These are phyloP conservation scores for Acleris holmiana DNA, from an alignment of 2,888 invertebrate species.

Conservation along the genomic window DNA sequence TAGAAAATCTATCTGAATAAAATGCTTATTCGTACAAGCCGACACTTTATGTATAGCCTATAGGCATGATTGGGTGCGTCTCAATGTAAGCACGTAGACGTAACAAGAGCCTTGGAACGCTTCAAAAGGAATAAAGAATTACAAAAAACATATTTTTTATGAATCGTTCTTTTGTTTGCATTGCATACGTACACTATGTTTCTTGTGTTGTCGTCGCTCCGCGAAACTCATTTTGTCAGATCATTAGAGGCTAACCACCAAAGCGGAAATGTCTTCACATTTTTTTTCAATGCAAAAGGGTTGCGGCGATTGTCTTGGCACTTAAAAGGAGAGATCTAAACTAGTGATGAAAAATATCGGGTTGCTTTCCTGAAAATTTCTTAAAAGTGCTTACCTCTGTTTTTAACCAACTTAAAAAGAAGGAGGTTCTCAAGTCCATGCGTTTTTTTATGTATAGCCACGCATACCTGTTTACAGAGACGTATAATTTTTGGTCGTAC, in stretches of 20 bases:
- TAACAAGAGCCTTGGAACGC: conserved; percentile 20
- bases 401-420: no score
- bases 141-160: conserved; percentile 24
- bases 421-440: no score
- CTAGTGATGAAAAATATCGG: no score
- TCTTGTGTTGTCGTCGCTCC: background rate
- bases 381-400: no score
- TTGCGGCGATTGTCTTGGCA: background rate
- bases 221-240: conserved; percentile 21
- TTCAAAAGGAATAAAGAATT: conserved; percentile 35
- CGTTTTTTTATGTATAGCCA: no score
- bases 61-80: conserved; percentile 28
- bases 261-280: background rate
- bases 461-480: no score
- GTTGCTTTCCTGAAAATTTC: no score
- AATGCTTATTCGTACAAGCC: conserved; percentile 3
- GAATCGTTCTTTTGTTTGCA: conserved; percentile 16
- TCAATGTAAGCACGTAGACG: conserved; percentile 21
- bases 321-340: no score
- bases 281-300: conserved; percentile 2
- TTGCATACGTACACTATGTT: conserved; percentile 20
- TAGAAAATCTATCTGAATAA: conserved; percentile 5
- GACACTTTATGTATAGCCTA: conserved; percentile 8
- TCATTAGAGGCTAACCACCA: conserved; percentile 12
- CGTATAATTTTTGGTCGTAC: no score